Conservation (phyloP, 2,113 vertebrate species). For the Sus scrofa region T2T-Sscrofa CM000817.6:95361501-95362000, state of each 20-base stretch:
- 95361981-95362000: neutral
- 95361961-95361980: constrained; percentile 25
- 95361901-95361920: neutral
- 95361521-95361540: constrained; percentile 11
- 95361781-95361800: neutral
- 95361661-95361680: constrained; percentile 93
- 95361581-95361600: constrained; percentile 39
- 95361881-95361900: neutral
- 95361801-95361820: too few relatives aligned
- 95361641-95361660: constrained; percentile 67
- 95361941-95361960: neutral
- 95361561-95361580: constrained; percentile 43
- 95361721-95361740: neutral
- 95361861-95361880: neutral
- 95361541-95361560: constrained; percentile 8
- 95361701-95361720: constrained; percentile 91
- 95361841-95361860: too few relatives aligned
- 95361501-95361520: constrained; percentile 34
- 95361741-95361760: neutral
- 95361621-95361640: constrained; percentile 41
- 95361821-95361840: too few relatives aligned
- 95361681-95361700: constrained; percentile 92
- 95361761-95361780: neutral
- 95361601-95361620: constrained; percentile 52
- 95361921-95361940: neutral